phyloP scores from a whole-genome alignment of 2,888 invertebrate genomes.

The Lochmaea capreae region DNA sequence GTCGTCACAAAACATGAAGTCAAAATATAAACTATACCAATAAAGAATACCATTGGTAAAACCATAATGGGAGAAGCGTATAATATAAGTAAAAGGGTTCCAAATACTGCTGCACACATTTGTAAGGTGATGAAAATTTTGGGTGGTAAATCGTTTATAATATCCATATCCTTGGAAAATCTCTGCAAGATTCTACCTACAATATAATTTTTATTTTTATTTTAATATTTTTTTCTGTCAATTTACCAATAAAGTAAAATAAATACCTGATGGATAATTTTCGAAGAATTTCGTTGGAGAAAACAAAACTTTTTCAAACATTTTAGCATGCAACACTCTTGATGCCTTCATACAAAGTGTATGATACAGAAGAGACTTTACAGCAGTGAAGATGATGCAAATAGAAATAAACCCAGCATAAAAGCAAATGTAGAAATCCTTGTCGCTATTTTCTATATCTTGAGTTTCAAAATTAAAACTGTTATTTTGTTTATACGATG shows the following conservation, averaged over 20 bases:
- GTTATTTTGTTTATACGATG: background rate
- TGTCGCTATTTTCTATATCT: conserved; percentile 5
- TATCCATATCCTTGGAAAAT: conserved; percentile 87
- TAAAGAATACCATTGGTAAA: conserved; percentile 73
- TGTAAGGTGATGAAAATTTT: conserved; percentile 74
- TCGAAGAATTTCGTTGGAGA: conserved; percentile 87
- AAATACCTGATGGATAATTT: conserved; percentile 79
- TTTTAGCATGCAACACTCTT: conserved; percentile 78
- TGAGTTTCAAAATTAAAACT: background rate
- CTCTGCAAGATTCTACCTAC: conserved; percentile 81
- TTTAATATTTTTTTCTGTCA: too few species aligned
- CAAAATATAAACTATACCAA: conserved; percentile 73
- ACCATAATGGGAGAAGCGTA: conserved; percentile 78
- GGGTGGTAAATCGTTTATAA: conserved; percentile 79
- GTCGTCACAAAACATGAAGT: conserved; percentile 76
- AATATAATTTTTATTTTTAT: conserved; percentile 3
- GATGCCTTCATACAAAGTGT: conserved; percentile 81
- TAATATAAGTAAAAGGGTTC: conserved; percentile 78
- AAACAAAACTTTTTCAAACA: conserved; percentile 81
- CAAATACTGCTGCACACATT: conserved; percentile 77
- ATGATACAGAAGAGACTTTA: conserved; percentile 77
- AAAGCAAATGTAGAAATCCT: conserved; percentile 26
- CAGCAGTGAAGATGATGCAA: conserved; percentile 72
- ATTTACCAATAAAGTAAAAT: background rate
- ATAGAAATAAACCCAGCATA: conserved; percentile 64